phyloP scores from a whole-genome alignment of 2,888 invertebrate species.

The Phortica okadai region DNA sequence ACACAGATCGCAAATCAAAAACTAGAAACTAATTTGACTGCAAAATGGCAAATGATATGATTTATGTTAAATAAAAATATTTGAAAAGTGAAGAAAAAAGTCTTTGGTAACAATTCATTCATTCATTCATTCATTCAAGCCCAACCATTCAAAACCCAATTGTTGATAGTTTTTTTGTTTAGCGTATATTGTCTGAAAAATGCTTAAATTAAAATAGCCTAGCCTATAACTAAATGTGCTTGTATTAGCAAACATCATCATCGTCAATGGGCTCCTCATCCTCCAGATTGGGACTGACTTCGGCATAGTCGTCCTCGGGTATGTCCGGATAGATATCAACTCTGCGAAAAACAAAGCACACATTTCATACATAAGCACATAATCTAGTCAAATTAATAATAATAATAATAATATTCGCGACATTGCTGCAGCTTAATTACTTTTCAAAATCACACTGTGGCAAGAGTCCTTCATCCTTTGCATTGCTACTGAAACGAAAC shows the following conservation, averaged over 20 bases:
- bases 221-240: neutral
- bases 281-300: slow-evolving; percentile 65
- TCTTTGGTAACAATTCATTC: neutral
- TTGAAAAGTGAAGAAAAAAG: too few relatives aligned
- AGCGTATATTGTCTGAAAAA: neutral
- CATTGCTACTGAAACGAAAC: slow-evolving; percentile 61
- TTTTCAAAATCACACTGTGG: slow-evolving; percentile 75
- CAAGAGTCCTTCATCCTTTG: slow-evolving; percentile 73
- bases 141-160: too few relatives aligned
- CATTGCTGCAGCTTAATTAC: slow-evolving; percentile 46
- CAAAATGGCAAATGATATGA: too few relatives aligned
- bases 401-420: neutral
- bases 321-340: slow-evolving; percentile 68
- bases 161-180: neutral
- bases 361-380: neutral
- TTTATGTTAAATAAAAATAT: too few relatives aligned
- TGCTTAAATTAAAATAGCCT: slow-evolving; percentile 10
- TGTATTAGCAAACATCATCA: slow-evolving; percentile 69
- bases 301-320: slow-evolving; percentile 71
- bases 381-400: neutral
- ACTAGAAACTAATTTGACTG: too few relatives aligned
- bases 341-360: slow-evolving; percentile 55
- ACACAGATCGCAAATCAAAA: too few relatives aligned
- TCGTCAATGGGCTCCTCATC: slow-evolving; percentile 73
- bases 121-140: neutral